These are phyloP conservation scores for Isurus oxyrinchus DNA, from an alignment of 2,113 vertebrate genomes.

Conservation along the genomic window DNA sequence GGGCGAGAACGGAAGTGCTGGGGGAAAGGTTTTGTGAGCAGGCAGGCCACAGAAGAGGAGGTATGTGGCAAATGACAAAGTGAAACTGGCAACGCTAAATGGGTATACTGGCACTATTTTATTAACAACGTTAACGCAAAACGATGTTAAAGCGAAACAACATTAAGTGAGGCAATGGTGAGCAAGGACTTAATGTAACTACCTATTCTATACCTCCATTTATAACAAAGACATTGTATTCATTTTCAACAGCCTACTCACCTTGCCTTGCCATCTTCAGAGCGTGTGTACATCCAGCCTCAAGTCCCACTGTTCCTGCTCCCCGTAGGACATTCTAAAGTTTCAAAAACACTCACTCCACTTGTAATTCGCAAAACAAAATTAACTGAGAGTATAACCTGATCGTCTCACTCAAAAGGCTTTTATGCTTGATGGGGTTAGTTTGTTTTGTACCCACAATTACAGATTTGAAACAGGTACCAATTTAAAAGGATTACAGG, in stretches of 20 bases:
- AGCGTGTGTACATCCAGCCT: neutral
- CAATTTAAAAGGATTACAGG: neutral
- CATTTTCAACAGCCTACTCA: neutral
- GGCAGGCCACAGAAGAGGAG: too few relatives aligned
- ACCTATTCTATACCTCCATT: neutral
- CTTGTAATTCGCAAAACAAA: too few relatives aligned
- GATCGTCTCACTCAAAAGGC: neutral
- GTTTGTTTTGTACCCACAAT: neutral
- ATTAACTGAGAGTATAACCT: neutral
- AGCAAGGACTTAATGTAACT: neutral
- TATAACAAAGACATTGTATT: neutral
- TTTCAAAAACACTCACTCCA: neutral
- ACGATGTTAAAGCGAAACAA: too few relatives aligned
- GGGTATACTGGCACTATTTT: too few relatives aligned
- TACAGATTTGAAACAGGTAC: neutral
- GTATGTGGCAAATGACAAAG: too few relatives aligned
- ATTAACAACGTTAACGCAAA: too few relatives aligned
- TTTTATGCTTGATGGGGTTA: neutral
- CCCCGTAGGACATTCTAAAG: neutral
- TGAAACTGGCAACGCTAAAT: too few relatives aligned
- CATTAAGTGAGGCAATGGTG: too few relatives aligned
- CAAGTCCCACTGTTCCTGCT: neutral
- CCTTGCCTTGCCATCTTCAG: neutral
- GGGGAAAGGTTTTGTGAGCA: too few relatives aligned
- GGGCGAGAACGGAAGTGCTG: too few relatives aligned